A percentile compares a stretch with the other conserved stretches of the same genome.
phyloP scores from a whole-genome alignment of 2,888 invertebrate genomes.

The Lycaena phlaeas region DNA sequence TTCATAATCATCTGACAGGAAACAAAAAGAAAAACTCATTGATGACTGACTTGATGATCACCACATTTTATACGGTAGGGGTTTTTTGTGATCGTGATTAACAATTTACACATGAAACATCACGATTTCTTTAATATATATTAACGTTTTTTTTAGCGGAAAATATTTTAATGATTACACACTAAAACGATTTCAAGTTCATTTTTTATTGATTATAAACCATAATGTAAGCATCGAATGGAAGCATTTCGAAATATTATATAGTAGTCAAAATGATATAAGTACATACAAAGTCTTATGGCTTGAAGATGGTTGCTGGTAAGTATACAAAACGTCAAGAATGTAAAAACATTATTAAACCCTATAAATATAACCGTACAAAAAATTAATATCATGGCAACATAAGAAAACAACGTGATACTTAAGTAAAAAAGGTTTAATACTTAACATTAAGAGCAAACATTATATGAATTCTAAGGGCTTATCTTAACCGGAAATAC shows the following conservation, averaged over 20 bases:
- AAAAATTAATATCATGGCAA: no score
- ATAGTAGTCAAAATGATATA: no score
- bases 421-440: no score
- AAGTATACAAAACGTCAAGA: no score
- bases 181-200: conserved; percentile 4
- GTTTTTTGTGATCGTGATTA: conserved; percentile 8
- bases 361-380: no score
- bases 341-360: no score
- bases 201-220: background rate
- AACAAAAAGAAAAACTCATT: conserved; percentile 23
- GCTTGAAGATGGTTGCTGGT: no score
- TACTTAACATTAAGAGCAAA: background rate
- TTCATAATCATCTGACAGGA: conserved; percentile 30
- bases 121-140: conserved; percentile 3
- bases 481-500: conserved; percentile 1
- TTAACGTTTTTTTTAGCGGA: conserved; percentile 6
- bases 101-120: background rate
- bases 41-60: conserved; percentile 6
- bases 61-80: conserved; percentile 4
- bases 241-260: no score
- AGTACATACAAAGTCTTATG: no score
- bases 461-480: background rate
- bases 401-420: no score
- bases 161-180: background rate
- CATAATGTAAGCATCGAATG: background rate